Percentiles rank a stretch among this genome's conserved stretches.
phyloP scores from a whole-genome alignment of 2,113 vertebrate genomes.

The Notiomystis cincta region DNA sequence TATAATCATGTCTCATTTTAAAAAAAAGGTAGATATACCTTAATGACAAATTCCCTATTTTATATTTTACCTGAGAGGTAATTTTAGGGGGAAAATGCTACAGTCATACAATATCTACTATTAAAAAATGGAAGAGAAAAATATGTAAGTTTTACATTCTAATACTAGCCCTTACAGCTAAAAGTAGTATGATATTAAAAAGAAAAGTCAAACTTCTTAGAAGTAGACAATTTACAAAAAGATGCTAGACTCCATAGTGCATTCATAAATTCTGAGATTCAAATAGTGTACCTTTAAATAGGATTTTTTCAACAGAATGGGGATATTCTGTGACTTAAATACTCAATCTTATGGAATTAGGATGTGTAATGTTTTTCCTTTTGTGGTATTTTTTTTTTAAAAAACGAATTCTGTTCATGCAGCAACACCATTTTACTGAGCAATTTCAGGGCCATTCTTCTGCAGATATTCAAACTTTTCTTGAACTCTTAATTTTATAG shows the following conservation, averaged over 20 bases:
- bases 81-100: not conserved
- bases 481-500: not conserved
- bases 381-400: too few species aligned
- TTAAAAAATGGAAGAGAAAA: not conserved
- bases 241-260: not conserved
- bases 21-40: not conserved
- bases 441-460: not conserved
- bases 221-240: not conserved
- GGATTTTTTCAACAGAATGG: not conserved
- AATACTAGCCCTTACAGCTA: not conserved
- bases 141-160: rapidly evolving
- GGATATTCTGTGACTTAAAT: conserved; percentile 5
- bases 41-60: not conserved
- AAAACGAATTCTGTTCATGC: not conserved
- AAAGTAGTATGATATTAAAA: not conserved
- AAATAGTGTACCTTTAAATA: conserved; percentile 11
- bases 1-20: not conserved
- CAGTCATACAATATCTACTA: not conserved
- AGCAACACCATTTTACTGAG: not conserved
- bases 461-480: not conserved
- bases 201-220: not conserved
- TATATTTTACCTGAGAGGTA: not conserved
- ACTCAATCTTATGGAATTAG: not conserved
- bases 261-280: not conserved
- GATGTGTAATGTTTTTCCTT: not conserved